Evolutionary conservation across 1,140 invertebrate genomes (phyloP).

Genomic region (Drosophila burlai): DNA sequence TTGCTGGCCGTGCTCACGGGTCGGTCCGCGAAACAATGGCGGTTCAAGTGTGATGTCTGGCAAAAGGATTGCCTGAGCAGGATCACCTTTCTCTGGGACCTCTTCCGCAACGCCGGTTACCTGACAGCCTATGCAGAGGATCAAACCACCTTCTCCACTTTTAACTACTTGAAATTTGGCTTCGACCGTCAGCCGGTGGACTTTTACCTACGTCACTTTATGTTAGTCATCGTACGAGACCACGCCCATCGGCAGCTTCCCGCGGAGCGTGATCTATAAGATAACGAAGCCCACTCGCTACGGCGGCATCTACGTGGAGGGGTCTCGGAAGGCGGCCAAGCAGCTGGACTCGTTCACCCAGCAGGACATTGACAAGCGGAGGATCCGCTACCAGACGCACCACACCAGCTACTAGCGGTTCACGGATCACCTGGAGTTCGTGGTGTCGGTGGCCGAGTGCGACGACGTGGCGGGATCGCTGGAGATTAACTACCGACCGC

Average conservation of each 20-base stretch:
- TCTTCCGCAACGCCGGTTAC: slow-evolving; percentile 90
- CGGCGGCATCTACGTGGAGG: slow-evolving; percentile 86
- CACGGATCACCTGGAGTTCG: slow-evolving; percentile 90
- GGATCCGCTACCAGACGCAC: slow-evolving; percentile 89
- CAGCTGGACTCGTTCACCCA: slow-evolving; percentile 91
- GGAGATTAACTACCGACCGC: slow-evolving; percentile 87
- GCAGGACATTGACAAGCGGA: slow-evolving; percentile 90
- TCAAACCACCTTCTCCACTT: slow-evolving; percentile 89
- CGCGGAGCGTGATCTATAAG: slow-evolving; percentile 89
- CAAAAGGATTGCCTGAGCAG: slow-evolving; percentile 85
- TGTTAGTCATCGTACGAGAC: slow-evolving; percentile 88
- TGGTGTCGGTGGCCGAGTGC: slow-evolving; percentile 92
- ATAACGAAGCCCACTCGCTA: slow-evolving; percentile 88
- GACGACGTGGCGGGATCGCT: slow-evolving; percentile 89
- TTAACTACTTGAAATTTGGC: slow-evolving; percentile 92
- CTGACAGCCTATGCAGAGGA: slow-evolving; percentile 93
- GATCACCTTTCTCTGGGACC: slow-evolving; percentile 92
- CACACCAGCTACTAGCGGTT: slow-evolving; percentile 91
- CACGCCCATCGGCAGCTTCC: slow-evolving; percentile 88
- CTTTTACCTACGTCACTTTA: slow-evolving; percentile 92
- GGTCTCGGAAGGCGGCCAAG: slow-evolving; percentile 80
- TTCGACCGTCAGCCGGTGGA: slow-evolving; percentile 92
- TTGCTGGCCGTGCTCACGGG: slow-evolving; percentile 91
- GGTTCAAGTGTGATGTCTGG: slow-evolving; percentile 86
- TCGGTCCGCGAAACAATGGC: slow-evolving; percentile 84